A percentile compares a stretch with the other conserved stretches of the same genome.
Evolutionary conservation across 2,797 vertebrate genomes (phyloP).

Genomic region (Chrysocyon brachyurus): DNA sequence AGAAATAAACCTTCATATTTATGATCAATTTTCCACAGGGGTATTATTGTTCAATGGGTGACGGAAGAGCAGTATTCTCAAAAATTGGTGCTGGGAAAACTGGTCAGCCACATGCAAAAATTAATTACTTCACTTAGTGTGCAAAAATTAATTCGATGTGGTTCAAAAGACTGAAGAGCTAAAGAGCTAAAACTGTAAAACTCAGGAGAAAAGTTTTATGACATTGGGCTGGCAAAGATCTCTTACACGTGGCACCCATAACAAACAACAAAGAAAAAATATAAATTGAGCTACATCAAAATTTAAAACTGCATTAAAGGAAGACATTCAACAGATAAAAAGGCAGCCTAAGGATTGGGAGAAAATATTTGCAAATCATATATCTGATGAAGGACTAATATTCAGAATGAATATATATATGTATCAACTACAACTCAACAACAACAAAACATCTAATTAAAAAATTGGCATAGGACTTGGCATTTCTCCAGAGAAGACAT

Average conservation of each 20-base stretch:
- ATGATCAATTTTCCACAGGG: background rate
- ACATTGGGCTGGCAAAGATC: background rate
- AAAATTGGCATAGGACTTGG: background rate
- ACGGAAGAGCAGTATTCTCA: background rate
- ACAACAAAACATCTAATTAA: background rate
- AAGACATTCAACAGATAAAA: background rate
- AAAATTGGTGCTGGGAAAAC: background rate
- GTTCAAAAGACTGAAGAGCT: background rate
- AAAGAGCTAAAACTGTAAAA: background rate
- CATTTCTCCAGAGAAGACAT: background rate
- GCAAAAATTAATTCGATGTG: background rate
- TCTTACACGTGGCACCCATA: background rate
- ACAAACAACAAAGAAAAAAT: background rate
- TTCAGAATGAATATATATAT: background rate
- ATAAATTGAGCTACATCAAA: background rate
- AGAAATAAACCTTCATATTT: background rate
- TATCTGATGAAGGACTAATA: background rate
- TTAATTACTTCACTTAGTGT: background rate
- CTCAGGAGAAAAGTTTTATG: background rate
- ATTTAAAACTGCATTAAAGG: constrained; percentile 7
- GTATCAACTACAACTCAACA: background rate
- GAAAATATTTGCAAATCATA: background rate
- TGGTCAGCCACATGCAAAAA: background rate
- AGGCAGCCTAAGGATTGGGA: background rate
- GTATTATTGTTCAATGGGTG: background rate